Evolutionary conservation across 2,797 vertebrate genomes (phyloP), one percentile per base, ranked within the genome.

Genomic region (Onychomys torridus): DNA sequence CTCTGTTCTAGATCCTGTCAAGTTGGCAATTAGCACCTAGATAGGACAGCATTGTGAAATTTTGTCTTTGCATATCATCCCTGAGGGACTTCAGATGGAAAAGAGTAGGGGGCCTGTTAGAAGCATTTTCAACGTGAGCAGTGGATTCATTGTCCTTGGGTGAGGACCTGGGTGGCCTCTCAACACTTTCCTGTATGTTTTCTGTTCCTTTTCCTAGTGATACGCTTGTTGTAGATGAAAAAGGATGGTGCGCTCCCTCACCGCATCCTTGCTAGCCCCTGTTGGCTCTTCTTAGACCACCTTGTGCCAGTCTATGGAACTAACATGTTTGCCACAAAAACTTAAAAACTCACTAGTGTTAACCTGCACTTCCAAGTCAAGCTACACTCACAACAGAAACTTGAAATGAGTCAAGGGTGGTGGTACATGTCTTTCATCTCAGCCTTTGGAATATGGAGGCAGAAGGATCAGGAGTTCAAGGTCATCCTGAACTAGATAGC

Each of bases 281-380:
- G 43, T n/a, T n/a, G 49, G 29, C 32, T 4, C 32, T 49, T 67
- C 0, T 97, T 76, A 97, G 77, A 92, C 79, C 89, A 93, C 85
- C 96, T 97, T 89, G 96, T 97, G 92, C 94, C 89, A 92, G 86
- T 96, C 43, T 94, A 63, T 4, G 14, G 37, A 88, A 89, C 63
- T 49, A 43, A 49, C 29, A 55, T 32, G 82, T 94, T 88, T 78
- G 87, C 87, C 81, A 57, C 71, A 77, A 86, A 75, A 89, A 46
- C 96, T 98, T 98, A 94, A 98, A 96, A 97, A 94, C 94, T 97
- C 89, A 93, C 96, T 96, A 97, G 97, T 89, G 95, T 98, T 98
- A 98, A 98, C 97, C 92, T 96, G 79, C 96, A 97, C 94, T 98
- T 98, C 97, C 97, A 97, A 97, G 97, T 59, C 91, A 94, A 96